phyloP scores from a whole-genome alignment of 2,797 vertebrate genomes.

The Steatocranus sp. region DNA sequence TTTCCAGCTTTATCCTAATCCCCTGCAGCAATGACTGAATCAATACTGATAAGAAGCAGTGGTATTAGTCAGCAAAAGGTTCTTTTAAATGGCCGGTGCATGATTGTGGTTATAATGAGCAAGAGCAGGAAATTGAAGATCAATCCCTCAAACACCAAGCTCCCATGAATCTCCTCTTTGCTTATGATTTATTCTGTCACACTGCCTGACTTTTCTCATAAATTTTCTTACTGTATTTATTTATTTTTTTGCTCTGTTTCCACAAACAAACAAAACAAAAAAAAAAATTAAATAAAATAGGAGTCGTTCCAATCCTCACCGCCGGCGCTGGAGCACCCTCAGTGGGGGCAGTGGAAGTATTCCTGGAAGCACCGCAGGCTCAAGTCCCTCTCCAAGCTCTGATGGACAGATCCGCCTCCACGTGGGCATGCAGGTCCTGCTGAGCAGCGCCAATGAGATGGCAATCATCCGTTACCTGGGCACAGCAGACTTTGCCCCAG shows the following conservation, averaged over 20 bases:
- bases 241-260: neutral
- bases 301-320: constrained; percentile 73
- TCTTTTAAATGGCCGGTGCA: constrained; percentile 35
- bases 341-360: constrained; percentile 33
- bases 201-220: constrained; percentile 13
- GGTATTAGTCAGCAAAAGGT: constrained; percentile 52
- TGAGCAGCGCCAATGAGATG: constrained; percentile 93
- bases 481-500: constrained; percentile 85
- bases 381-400: constrained; percentile 18
- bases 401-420: constrained; percentile 78
- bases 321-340: constrained; percentile 83
- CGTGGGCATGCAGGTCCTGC: constrained; percentile 89
- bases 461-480: constrained; percentile 90
- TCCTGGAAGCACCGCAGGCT: neutral
- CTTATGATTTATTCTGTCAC: constrained; percentile 12
- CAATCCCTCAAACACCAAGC: constrained; percentile 31
- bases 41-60: constrained; percentile 48
- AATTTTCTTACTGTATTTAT: constrained; percentile 13
- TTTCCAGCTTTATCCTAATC: constrained; percentile 32
- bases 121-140: constrained; percentile 21
- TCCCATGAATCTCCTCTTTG: constrained; percentile 21
- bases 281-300: constrained; percentile 50
- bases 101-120: constrained; percentile 56
- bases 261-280: neutral
- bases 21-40: constrained; percentile 30